A percentile compares a stretch with the other conserved stretches of the same genome.
phyloP scores from a whole-genome alignment of 2,113 vertebrate species.

The Corythornis vintsioides region DNA sequence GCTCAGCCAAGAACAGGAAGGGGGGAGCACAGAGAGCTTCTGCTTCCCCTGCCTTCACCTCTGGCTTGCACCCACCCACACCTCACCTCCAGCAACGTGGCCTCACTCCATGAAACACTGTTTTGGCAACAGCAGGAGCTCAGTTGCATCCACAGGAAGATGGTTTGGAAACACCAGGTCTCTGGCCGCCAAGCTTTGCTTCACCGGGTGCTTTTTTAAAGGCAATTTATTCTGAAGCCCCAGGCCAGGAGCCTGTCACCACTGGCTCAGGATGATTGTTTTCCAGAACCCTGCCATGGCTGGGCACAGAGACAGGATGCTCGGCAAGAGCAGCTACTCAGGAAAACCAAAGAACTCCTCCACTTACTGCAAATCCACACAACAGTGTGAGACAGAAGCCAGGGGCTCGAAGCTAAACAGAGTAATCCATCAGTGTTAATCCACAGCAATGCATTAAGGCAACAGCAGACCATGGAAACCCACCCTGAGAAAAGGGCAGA shows the following conservation, averaged over 20 bases:
- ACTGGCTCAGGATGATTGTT: not conserved
- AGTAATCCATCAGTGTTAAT: not conserved
- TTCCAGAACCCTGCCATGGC: not conserved
- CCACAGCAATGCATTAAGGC: not conserved
- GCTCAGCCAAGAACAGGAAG: not conserved
- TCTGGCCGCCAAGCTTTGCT: not conserved
- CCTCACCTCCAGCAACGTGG: not conserved
- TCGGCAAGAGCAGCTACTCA: not conserved
- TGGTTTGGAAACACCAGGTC: not conserved
- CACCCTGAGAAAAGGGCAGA: not conserved
- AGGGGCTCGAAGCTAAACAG: not conserved
- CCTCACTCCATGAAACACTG: not conserved
- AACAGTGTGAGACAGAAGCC: not conserved
- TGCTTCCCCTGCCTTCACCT: not conserved
- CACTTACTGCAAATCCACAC: not conserved
- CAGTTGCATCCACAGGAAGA: not conserved
- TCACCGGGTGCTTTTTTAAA: conserved; percentile 3
- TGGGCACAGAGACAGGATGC: not conserved
- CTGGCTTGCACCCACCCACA: not conserved
- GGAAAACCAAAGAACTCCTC: not conserved
- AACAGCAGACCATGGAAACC: not conserved
- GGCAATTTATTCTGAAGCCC: not conserved
- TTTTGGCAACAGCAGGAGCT: not conserved
- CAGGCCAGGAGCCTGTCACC: not conserved
- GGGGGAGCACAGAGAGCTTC: not conserved